Conservation (phyloP, 2,113 vertebrate species). For the Myrmecobius fasciatus region DNA sequence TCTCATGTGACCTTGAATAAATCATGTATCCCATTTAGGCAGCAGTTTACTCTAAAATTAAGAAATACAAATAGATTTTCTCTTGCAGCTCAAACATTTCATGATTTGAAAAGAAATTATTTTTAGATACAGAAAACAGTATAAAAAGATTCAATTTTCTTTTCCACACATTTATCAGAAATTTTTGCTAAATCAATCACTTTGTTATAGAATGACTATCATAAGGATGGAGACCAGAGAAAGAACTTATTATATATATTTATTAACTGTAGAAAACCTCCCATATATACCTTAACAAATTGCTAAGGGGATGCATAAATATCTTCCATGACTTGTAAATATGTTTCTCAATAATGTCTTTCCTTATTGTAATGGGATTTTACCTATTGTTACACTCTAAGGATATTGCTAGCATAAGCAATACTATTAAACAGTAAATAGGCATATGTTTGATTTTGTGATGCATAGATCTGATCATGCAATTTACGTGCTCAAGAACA, state of each 20-base stretch:
- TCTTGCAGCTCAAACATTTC: background rate
- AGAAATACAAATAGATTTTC: background rate
- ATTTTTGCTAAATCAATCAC: background rate
- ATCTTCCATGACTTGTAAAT: background rate
- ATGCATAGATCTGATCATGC: background rate
- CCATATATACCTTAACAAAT: conserved; percentile 8
- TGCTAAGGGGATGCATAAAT: background rate
- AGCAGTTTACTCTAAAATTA: background rate
- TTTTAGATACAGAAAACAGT: background rate
- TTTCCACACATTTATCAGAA: background rate
- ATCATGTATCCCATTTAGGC: background rate
- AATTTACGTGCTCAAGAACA: background rate
- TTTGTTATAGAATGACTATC: background rate
- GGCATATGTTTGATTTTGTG: background rate
- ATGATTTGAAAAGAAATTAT: background rate
- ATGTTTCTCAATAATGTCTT: background rate
- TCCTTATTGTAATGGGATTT: background rate
- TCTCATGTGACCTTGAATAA: background rate
- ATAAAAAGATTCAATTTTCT: background rate
- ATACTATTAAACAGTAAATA: background rate
- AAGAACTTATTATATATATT: conserved; percentile 3
- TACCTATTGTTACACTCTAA: background rate
- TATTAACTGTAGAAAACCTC: conserved; percentile 21
- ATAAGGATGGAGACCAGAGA: background rate
- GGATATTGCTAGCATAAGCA: background rate